Evolutionary conservation across 2,113 vertebrate genomes (phyloP), one percentile per base, ranked within the genome.

Genomic region (Tenebrosternarchus preto): DNA sequence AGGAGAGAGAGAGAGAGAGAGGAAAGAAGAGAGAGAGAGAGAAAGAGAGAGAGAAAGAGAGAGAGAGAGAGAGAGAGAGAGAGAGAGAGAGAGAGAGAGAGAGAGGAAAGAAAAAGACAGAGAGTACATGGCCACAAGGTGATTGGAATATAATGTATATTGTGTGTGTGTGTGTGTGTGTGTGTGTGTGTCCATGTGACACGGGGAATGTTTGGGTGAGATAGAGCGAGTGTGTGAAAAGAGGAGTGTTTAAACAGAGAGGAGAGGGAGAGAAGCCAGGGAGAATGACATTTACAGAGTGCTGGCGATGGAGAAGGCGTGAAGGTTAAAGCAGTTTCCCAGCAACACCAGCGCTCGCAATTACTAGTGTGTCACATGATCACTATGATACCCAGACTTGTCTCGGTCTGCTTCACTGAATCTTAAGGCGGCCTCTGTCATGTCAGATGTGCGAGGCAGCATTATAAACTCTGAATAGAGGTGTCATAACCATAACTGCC

Each of bases 301-400:
- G 80, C 66, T 85, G 86, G 80, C 87, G 80, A 89, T 86, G 77
- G 80, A 88, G 87, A 89, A 86, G 87, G 85, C 88, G 90, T 91
- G 91, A 92, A 93, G 92, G 90, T 92, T 88, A 92, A 90, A 91
- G 89, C 73, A 83, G 89, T 90, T 90, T 89, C 89, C 87, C 76
- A 68, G 80, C 78, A 74, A 83, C 77, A 85, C 85, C 82, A 77
- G 33, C 60, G 67, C 74, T 71, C 22, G 39, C 81, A 76, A 84
- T 85, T 83, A 84, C 80, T 70, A 57, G 68, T 15, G 20, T 70
- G 70, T 69, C 80, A 71, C 70, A 63, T 64, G 77, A 82, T 25
- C 73, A 64, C 33, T 73, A 79, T 78, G 76, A 81, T 70, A 67
- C 73, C 61, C 43, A 25, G 69, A 60, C 39, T 82, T 82, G 33